These are phyloP conservation scores for Drosophila leontia DNA, from an alignment of 1,140 invertebrate genomes.

Conservation along the genomic window DNA sequence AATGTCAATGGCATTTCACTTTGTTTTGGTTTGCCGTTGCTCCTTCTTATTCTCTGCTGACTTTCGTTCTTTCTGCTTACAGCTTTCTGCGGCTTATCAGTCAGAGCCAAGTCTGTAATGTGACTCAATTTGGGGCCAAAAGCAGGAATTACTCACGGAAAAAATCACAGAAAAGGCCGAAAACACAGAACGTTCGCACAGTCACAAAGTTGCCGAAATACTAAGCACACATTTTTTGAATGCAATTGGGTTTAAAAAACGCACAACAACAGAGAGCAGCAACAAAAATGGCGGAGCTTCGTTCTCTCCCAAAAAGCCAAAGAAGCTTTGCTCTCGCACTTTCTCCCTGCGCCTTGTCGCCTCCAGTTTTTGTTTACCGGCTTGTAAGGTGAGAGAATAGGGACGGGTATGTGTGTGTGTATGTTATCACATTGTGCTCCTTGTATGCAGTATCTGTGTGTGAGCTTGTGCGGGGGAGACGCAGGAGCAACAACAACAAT, in stretches of 20 bases:
- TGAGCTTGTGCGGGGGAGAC: slow-evolving; percentile 12
- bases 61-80: slow-evolving; percentile 3
- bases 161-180: slow-evolving; percentile 65
- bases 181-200: slow-evolving; percentile 65
- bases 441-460: slow-evolving; percentile 24
- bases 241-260: slow-evolving; percentile 71
- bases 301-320: slow-evolving; percentile 21
- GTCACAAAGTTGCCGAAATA: slow-evolving; percentile 81
- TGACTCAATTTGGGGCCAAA: slow-evolving; percentile 32
- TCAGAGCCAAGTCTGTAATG: slow-evolving; percentile 5
- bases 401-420: not conserved
- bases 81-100: slow-evolving; percentile 21
- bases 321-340: slow-evolving; percentile 52
- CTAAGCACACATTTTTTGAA: slow-evolving; percentile 77
- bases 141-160: slow-evolving; percentile 52
- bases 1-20: slow-evolving; percentile 60
- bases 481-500: slow-evolving; percentile 29
- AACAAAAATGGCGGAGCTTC: slow-evolving; percentile 47
- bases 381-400: slow-evolving; percentile 41
- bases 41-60: not conserved
- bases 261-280: slow-evolving; percentile 43
- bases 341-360: slow-evolving; percentile 20
- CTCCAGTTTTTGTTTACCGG: slow-evolving; percentile 71
- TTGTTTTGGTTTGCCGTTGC: slow-evolving; percentile 31
- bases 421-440: slow-evolving; percentile 75